These are phyloP conservation scores for Bovichtus diacanthus DNA, from an alignment of 2,797 vertebrate genomes.

Conservation along the genomic window DNA sequence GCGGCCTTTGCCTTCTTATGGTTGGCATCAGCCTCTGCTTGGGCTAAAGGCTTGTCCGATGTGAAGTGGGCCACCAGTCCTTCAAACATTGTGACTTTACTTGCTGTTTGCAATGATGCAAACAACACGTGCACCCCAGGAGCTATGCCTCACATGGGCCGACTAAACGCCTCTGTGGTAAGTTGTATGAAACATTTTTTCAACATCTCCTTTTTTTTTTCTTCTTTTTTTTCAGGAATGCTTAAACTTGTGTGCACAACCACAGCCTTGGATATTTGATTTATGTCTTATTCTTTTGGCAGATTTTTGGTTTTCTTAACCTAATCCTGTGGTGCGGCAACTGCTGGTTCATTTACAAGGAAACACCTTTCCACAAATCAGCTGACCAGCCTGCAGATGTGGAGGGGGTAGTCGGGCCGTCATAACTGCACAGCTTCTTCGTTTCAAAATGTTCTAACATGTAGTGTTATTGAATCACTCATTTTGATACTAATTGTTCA, in stretches of 20 bases:
- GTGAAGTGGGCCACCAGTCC: constrained; percentile 89
- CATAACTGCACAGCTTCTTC: constrained; percentile 51
- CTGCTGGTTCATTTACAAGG: constrained; percentile 98
- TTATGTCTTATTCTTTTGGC: constrained; percentile 14
- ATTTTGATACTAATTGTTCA: constrained; percentile 43
- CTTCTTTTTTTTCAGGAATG: not conserved
- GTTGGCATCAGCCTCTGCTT: constrained; percentile 92
- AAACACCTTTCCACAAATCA: constrained; percentile 91
- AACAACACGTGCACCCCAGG: constrained; percentile 71
- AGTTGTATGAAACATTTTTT: constrained; percentile 57
- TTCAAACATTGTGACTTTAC: fast-evolving
- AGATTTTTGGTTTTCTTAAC: constrained; percentile 96
- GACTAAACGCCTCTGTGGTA: constrained; percentile 95
- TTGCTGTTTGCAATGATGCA: fast-evolving
- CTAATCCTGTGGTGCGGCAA: constrained; percentile 94
- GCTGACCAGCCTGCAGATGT: constrained; percentile 55
- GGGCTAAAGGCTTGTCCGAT: constrained; percentile 93
- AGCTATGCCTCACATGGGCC: constrained; percentile 88
- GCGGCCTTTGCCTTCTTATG: constrained; percentile 92
- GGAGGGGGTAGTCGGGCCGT: constrained; percentile 49
- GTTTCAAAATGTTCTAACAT: constrained; percentile 18
- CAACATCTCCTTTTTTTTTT: not conserved
- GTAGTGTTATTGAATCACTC: constrained; percentile 27
- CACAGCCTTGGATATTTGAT: not conserved
- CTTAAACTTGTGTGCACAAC: not conserved